These are phyloP conservation scores for Idaea biselata DNA, from an alignment of 2,888 invertebrate genomes.

Conservation along the genomic window DNA sequence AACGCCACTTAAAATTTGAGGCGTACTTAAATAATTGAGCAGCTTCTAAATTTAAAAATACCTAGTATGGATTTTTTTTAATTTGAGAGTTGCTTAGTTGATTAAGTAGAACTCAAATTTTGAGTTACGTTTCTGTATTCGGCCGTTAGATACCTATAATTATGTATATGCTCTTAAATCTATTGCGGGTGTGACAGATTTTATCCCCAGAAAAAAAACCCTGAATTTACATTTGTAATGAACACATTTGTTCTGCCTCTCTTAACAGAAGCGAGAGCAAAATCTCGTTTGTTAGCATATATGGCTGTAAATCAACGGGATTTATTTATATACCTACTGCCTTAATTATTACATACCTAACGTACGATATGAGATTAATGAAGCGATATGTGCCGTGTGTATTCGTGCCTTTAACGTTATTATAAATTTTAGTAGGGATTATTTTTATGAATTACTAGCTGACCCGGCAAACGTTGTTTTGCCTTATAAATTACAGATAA, in stretches of 20 bases:
- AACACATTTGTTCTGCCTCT: background rate
- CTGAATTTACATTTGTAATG: background rate
- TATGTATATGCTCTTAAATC: background rate
- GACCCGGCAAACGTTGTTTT: too few relatives aligned
- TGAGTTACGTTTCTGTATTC: too few relatives aligned
- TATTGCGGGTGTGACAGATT: background rate
- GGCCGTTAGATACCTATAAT: background rate
- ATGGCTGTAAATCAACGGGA: background rate
- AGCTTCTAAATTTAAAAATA: too few relatives aligned
- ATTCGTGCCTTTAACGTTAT: background rate
- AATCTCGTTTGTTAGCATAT: slow-evolving; percentile 4
- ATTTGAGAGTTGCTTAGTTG: too few relatives aligned
- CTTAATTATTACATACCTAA: background rate
- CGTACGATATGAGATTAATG: background rate
- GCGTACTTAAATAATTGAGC: too few relatives aligned
- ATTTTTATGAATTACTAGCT: too few relatives aligned
- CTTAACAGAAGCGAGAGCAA: background rate
- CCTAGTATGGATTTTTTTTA: too few relatives aligned
- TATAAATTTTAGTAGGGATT: too few relatives aligned
- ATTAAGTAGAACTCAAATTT: too few relatives aligned
- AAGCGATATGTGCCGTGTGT: background rate
- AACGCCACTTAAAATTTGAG: too few relatives aligned
- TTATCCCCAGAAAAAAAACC: background rate
- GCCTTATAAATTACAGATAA: too few relatives aligned
- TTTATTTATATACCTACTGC: background rate